Percentiles rank a stretch among this genome's conserved stretches.
Conservation (phyloP, 2,888 invertebrate genomes). For the Adela reaumurella region DNA sequence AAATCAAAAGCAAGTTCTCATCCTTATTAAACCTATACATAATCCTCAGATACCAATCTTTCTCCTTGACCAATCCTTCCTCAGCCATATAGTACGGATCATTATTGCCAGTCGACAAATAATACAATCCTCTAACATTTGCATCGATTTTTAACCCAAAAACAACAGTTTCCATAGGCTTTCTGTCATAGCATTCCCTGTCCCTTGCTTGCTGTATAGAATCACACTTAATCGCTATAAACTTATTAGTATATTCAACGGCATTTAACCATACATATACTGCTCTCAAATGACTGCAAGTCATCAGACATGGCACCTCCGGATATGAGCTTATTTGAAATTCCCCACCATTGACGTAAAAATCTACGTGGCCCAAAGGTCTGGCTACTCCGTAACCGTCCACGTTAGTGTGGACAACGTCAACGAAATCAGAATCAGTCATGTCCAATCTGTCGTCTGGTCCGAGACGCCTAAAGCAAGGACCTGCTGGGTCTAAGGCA, state of each 20-base stretch:
- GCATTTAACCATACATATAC: slow-evolving; percentile 31
- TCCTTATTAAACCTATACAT: background rate
- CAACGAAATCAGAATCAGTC: slow-evolving; percentile 38
- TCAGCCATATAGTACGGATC: slow-evolving; percentile 36
- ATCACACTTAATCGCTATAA: slow-evolving; percentile 32
- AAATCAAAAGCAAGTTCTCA: background rate
- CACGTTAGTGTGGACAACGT: slow-evolving; percentile 44
- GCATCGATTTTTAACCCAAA: slow-evolving; percentile 29
- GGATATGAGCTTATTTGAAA: slow-evolving; percentile 37
- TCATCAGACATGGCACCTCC: slow-evolving; percentile 31
- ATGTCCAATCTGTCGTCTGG: slow-evolving; percentile 27
- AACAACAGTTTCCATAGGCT: slow-evolving; percentile 25
- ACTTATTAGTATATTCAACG: slow-evolving; percentile 30
- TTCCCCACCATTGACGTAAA: slow-evolving; percentile 44
- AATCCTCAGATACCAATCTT: background rate
- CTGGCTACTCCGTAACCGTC: slow-evolving; percentile 45
- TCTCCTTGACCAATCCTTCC: slow-evolving; percentile 29
- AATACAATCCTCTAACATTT: slow-evolving; percentile 31
- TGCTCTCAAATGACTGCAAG: slow-evolving; percentile 42
- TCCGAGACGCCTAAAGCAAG: slow-evolving; percentile 33
- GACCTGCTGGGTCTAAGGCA: slow-evolving; percentile 40
- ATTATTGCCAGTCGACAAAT: slow-evolving; percentile 28
- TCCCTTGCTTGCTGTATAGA: slow-evolving; percentile 38
- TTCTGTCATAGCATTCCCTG: slow-evolving; percentile 25
- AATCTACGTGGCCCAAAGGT: slow-evolving; percentile 40